These are phyloP conservation scores for Lomographa bimaculata DNA, from an alignment of 2,888 invertebrate species.

Conservation along the genomic window DNA sequence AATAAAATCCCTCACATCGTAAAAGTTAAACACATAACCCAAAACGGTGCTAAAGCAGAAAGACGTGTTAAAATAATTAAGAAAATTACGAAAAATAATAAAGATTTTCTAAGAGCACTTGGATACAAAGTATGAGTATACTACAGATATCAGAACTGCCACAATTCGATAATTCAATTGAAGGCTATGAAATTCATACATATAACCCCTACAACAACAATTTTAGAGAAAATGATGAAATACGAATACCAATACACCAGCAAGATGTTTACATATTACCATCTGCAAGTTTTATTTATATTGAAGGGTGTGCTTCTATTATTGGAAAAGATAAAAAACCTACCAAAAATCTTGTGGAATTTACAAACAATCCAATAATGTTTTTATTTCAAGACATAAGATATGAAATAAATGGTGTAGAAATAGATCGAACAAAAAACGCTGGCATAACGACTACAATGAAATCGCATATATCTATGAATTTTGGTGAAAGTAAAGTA, in stretches of 20 bases:
- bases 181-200: not conserved
- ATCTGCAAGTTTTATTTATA: not conserved
- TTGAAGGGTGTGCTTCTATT: not conserved
- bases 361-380: not conserved
- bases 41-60: slow-evolving; percentile 6
- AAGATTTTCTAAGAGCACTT: slow-evolving; percentile 1
- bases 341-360: not conserved
- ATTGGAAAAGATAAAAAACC: not conserved
- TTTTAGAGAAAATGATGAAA: slow-evolving; percentile 35
- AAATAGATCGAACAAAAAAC: not conserved
- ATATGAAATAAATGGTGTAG: not conserved
- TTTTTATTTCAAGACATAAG: not conserved
- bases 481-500: not conserved
- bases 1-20: not conserved
- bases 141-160: slow-evolving; percentile 30
- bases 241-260: not conserved
- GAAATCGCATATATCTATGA: not conserved
- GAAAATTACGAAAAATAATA: slow-evolving; percentile 1
- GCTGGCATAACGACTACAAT: not conserved
- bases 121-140: slow-evolving; percentile 7
- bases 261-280: no score
- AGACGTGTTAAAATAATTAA: not conserved
- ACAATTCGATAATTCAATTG: slow-evolving; percentile 33
- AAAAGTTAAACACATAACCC: slow-evolving; percentile 9
- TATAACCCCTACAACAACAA: not conserved